Evolutionary conservation across 2,888 invertebrate genomes (phyloP).

Genomic region (Cryptosula pallasiana): DNA sequence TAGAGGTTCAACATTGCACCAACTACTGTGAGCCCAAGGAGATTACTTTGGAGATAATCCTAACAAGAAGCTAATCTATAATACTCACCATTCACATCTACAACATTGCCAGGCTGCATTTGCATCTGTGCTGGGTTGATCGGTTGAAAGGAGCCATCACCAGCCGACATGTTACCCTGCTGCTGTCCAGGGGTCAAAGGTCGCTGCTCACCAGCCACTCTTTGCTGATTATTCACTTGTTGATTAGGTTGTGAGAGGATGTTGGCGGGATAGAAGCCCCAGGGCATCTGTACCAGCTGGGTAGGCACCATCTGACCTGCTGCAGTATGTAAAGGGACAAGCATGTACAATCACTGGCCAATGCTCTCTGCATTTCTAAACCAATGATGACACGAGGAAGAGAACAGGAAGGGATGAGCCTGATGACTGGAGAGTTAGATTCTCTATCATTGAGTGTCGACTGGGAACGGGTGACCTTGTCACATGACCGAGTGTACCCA

Average conservation of each 20-base stretch:
- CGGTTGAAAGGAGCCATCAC: background rate
- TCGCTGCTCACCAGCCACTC: conserved; percentile 52
- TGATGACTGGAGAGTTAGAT: too few relatives aligned
- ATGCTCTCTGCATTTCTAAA: too few relatives aligned
- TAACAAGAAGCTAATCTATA: too few relatives aligned
- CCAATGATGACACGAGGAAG: too few relatives aligned
- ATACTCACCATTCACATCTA: conserved; percentile 11
- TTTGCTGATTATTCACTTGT: conserved; percentile 40
- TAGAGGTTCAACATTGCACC: background rate
- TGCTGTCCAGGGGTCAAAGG: conserved; percentile 48
- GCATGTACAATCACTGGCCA: too few relatives aligned
- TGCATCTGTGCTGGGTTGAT: background rate
- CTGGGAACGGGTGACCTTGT: too few relatives aligned
- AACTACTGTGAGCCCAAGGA: too few relatives aligned
- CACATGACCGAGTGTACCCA: too few relatives aligned
- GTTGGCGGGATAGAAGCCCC: conserved; percentile 80
- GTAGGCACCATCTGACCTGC: conserved; percentile 59
- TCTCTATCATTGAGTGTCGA: too few relatives aligned
- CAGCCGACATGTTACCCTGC: conserved; percentile 20
- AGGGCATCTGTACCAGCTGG: conserved; percentile 80
- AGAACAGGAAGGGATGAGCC: too few relatives aligned
- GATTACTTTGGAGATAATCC: too few relatives aligned
- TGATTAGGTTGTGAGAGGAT: conserved; percentile 32
- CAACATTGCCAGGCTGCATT: background rate
- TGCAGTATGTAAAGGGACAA: conserved; percentile 4